Conservation (phyloP, 2,113 vertebrate species). For the Gambusia affinis region DNA sequence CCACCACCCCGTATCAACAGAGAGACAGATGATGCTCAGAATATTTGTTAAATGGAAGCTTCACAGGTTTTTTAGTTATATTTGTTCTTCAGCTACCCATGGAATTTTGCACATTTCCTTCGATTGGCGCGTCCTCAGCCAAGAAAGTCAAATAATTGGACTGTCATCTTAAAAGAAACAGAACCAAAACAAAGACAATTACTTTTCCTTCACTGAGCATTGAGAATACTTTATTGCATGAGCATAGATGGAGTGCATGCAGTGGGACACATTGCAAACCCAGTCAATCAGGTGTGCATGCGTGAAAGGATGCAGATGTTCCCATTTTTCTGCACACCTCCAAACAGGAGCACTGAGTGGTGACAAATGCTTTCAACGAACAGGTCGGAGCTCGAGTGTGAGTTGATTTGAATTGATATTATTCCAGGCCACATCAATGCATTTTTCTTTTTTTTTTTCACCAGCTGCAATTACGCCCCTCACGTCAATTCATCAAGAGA, state of each 20-base stretch:
- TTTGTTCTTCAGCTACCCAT: background rate
- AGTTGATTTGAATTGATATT: constrained; percentile 76
- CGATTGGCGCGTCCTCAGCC: constrained; percentile 13
- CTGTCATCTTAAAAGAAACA: constrained; percentile 13
- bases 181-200: constrained; percentile 37
- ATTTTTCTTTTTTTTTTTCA: constrained; percentile 74
- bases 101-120: background rate
- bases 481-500: constrained; percentile 79
- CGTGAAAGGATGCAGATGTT: constrained; percentile 64
- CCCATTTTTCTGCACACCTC: constrained; percentile 39
- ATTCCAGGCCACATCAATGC: constrained; percentile 77
- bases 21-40: constrained; percentile 53
- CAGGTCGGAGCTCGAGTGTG: constrained; percentile 54
- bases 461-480: constrained; percentile 75
- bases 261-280: constrained; percentile 29
- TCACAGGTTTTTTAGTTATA: constrained; percentile 42
- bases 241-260: constrained; percentile 41
- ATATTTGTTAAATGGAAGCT: constrained; percentile 44
- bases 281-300: constrained; percentile 51
- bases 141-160: constrained; percentile 6
- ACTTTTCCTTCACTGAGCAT: constrained; percentile 25
- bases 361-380: constrained; percentile 59
- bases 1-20: constrained; percentile 54
- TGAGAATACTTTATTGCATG: constrained; percentile 31
- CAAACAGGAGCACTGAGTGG: constrained; percentile 45